Base-by-base conservation (phyloP, 2,113 vertebrate species). In the Cephalopholis sonnerati region DNA sequence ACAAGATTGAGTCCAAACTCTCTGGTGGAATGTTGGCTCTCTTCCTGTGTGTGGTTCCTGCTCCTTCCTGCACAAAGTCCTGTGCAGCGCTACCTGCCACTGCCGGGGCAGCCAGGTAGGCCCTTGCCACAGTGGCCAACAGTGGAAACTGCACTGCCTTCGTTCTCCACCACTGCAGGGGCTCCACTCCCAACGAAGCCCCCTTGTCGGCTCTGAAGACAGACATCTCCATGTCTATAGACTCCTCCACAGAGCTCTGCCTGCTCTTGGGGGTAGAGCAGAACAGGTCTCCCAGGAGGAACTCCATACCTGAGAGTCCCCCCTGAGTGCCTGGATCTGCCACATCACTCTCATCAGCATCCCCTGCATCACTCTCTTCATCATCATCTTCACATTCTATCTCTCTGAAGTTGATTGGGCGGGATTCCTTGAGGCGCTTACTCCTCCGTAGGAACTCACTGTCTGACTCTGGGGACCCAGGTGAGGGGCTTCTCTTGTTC, bases 91-190 rank as follows among this genome's bases (percentile, higher is more conserved):
- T 93, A 0, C 92, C 93, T 0, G 88, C 93, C 24, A 93, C 94
- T 0, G 94, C 95, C 0, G 94, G 95, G 10, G 92, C 91, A 0
- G 93, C 92, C 82, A 96, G 89, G 82, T 94, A 90, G n/a, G 81
- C 91, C 1, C 91, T 85, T 0, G 93, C 93, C 3, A 88, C 94
- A 0, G 59, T 77, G 6, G 94, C 93, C 79, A 96, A 75, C 36
- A 95, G 82, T 0, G 95, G 95, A 29, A 95, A 94, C 88, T 95
- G 94, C n/a, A 74, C 90, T 0, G 90, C 87, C 44, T 95, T 95
- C 1, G 78, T 92, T 65, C 92, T 94, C 95, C 95, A 96, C 95
- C 95, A 96, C 74, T 92, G 92, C 82, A 95, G 77, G 6, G 95
- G 95, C 50, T 95, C 94, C 75, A 95, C 92, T 1, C 93, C 91